These are phyloP conservation scores for Epinephelus coioides DNA, from an alignment of 2,797 vertebrate genomes.

Conservation along the genomic window DNA sequence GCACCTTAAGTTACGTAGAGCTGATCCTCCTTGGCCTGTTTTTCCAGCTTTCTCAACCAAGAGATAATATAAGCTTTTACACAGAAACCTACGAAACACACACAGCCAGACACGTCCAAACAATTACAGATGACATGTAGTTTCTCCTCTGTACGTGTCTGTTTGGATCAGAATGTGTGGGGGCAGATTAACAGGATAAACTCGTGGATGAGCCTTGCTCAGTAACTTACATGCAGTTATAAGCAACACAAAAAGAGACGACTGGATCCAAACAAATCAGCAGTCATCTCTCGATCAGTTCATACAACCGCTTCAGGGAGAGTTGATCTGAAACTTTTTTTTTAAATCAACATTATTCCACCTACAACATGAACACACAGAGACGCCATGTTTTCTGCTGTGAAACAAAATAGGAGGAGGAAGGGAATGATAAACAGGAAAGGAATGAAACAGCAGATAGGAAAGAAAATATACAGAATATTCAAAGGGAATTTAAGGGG, in stretches of 20 bases:
- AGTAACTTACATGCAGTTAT: not conserved
- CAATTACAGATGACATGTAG: not conserved
- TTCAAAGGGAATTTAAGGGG: not conserved
- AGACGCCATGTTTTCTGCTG: not conserved
- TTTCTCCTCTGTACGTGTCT: not conserved
- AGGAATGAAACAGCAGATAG: not conserved
- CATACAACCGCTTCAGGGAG: not conserved
- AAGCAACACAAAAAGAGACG: not conserved
- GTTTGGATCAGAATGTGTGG: not conserved
- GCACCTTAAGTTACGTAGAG: not conserved
- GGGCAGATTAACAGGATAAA: not conserved
- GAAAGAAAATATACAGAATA: constrained; percentile 3
- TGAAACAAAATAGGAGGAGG: not conserved
- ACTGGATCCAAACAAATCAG: not conserved
- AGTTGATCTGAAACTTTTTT: constrained; percentile 6
- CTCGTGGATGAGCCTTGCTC: not conserved
- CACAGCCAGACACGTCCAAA: not conserved
- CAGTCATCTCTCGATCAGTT: not conserved
- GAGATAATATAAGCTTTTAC: too few species aligned
- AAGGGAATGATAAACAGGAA: not conserved
- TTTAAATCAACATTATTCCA: not conserved
- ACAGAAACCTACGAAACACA: not conserved
- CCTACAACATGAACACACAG: not conserved
- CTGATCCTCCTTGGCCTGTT: not conserved
- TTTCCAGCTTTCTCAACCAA: too few species aligned